A percentile compares a stretch with the other conserved stretches of the same genome.
These are phyloP conservation scores for Papilio elwesi DNA, from an alignment of 2,888 invertebrate species.

Conservation along the genomic window DNA sequence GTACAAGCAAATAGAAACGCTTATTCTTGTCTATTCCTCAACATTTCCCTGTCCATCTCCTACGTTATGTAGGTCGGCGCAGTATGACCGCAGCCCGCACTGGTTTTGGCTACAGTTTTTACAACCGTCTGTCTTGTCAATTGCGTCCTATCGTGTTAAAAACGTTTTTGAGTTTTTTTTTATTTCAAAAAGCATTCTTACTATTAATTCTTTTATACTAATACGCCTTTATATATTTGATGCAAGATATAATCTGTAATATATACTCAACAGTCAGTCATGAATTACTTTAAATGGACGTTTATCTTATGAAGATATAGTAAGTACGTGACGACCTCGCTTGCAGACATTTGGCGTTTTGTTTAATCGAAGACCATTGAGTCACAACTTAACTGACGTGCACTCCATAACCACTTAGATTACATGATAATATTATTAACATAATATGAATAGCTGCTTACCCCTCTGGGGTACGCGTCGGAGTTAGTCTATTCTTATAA, in stretches of 20 bases:
- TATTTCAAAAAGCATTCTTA: background rate
- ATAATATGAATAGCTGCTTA: background rate
- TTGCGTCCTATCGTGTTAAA: too few species aligned
- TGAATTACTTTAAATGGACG: conserved; percentile 21
- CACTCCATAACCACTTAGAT: background rate
- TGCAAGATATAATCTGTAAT: conserved; percentile 3
- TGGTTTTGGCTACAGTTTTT: too few species aligned
- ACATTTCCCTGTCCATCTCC: too few species aligned
- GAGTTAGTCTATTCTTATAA: too few species aligned
- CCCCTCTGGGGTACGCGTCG: too few species aligned
- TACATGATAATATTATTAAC: background rate
- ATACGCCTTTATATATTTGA: background rate
- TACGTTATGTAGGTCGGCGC: too few species aligned
- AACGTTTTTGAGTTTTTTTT: background rate
- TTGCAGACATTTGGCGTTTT: background rate
- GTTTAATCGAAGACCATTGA: background rate
- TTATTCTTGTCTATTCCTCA: too few species aligned
- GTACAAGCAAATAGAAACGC: too few species aligned
- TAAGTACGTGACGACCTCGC: conserved; percentile 13
- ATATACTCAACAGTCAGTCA: background rate
- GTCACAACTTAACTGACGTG: background rate
- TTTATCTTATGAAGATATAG: conserved; percentile 16
- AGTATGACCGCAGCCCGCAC: too few species aligned
- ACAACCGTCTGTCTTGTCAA: too few species aligned
- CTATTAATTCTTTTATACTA: background rate